phyloP scores from a whole-genome alignment of 2,888 invertebrate species.

The Ochropleura plecta region DNA sequence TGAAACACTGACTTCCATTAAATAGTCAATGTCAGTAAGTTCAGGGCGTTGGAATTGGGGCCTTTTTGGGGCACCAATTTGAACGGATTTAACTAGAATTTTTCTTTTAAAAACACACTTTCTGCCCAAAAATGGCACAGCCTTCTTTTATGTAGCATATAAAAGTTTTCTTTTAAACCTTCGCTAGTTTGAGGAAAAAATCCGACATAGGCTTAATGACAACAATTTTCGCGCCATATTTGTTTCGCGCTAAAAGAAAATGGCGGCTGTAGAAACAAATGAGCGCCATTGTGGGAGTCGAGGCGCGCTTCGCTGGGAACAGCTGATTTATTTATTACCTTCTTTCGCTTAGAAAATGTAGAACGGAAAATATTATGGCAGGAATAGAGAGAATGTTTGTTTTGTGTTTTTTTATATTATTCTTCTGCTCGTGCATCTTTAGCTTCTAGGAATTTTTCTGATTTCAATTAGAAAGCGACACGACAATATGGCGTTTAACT shows the following conservation, averaged over 20 bases:
- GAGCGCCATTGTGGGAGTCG: conserved; percentile 55
- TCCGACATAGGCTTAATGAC: conserved; percentile 48
- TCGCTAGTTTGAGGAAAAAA: conserved; percentile 28
- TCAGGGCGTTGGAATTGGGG: neutral
- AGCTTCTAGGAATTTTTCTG: neutral
- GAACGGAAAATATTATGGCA: conserved; percentile 29
- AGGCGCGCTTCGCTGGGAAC: conserved; percentile 41
- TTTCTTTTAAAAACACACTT: neutral
- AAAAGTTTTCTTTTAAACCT: conserved; percentile 27
- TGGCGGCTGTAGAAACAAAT: conserved; percentile 59
- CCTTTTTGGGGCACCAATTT: neutral
- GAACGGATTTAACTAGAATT: neutral
- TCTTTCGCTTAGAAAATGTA: conserved; percentile 38
- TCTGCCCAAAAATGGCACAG: neutral
- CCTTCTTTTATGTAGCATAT: neutral
- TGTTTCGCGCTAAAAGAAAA: conserved; percentile 61
- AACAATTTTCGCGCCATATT: conserved; percentile 61
- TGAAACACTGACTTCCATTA: neutral
- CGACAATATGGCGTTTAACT: neutral
- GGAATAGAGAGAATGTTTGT: conserved; percentile 30
- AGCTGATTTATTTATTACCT: conserved; percentile 63
- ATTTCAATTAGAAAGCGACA: conserved; percentile 1
- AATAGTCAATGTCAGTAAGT: neutral
- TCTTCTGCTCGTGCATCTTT: neutral
- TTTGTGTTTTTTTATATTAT: conserved; percentile 18